These are phyloP conservation scores for Galaxea fascicularis DNA, from an alignment of 92 coral and sea anemone genomes.

Conservation along the genomic window DNA sequence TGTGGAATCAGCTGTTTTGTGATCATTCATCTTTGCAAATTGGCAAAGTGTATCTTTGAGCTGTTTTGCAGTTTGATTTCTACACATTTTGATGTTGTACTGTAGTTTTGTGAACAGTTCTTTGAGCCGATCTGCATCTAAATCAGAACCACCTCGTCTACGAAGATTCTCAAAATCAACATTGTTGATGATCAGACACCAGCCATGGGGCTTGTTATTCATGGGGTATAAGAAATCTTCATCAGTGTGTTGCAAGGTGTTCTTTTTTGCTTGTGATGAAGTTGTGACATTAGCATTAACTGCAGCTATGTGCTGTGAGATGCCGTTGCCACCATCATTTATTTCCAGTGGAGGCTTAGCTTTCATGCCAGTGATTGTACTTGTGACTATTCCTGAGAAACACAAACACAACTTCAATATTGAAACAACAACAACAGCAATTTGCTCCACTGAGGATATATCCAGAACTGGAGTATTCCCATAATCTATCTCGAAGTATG, in stretches of 20 bases:
- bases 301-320: background rate
- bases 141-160: slow-evolving; percentile 85
- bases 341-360: background rate
- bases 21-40: slow-evolving; percentile 83
- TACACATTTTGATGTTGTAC: slow-evolving; percentile 74
- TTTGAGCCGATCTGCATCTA: slow-evolving; percentile 86
- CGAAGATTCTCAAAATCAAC: slow-evolving; percentile 70
- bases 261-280: slow-evolving; percentile 29
- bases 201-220: slow-evolving; percentile 84
- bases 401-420: background rate
- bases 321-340: slow-evolving; percentile 14
- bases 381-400: slow-evolving; percentile 8
- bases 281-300: slow-evolving; percentile 11
- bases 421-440: background rate
- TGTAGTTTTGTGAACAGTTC: slow-evolving; percentile 73
- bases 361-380: background rate
- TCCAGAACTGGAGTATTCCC: too few relatives aligned
- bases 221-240: slow-evolving; percentile 78
- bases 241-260: background rate
- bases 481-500: too few relatives aligned
- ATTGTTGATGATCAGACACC: slow-evolving; percentile 90
- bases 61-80: slow-evolving; percentile 67
- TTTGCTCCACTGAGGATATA: too few relatives aligned
- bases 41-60: slow-evolving; percentile 70
- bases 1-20: slow-evolving; percentile 80